Evolutionary conservation across 2,888 invertebrate species (phyloP), one percentile per base, ranked within the genome.

Genomic region (Polietes domitor): DNA sequence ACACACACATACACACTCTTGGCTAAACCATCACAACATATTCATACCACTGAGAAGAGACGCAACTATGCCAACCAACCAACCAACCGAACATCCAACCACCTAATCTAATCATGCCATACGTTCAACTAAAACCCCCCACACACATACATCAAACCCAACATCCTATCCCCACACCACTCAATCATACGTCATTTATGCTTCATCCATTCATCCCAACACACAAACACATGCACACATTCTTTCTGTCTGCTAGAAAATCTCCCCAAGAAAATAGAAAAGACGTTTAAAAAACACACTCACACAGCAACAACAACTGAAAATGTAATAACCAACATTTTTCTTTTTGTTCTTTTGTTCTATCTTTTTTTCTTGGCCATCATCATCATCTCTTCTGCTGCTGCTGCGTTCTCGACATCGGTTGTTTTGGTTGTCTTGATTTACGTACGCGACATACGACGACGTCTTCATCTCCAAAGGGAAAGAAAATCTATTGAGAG

Each of bases 301-400:
- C 32, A 3, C 32, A 3, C 32, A 32, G 4, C 37, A 37, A 37
- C 37, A 37, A 37, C 37, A 37, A 37, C 12, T 15, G 43, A 63
- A 77, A 58, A 61, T 68, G 74, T 58, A 58, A 58, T 58, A 58
- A 58, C 26, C 58, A 58, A 26, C 58, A 58, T 58, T 58, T 58
- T 47, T 47, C 47, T 47, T 58, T 58, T 58, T 58, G 26, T 58
- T 26, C 58, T 58, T 58, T 58, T 58, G 21, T 58, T 58, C 58
- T 26, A 4, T 24, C 24, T 53, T 21, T 53, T 53, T 37, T 63
- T 32, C 53, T 9, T 70, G 47, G 19, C 19, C 63, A 12, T 21
- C 61, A 28, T 71, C 47, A n/a, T 47, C 61, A 63, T 53, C 61
- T 26, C 61, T 37, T 24, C 50, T 15, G 47, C 73, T 55, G 17